phyloP scores from a whole-genome alignment of 2,797 vertebrate species.

The Crypturellus tataupa region DNA sequence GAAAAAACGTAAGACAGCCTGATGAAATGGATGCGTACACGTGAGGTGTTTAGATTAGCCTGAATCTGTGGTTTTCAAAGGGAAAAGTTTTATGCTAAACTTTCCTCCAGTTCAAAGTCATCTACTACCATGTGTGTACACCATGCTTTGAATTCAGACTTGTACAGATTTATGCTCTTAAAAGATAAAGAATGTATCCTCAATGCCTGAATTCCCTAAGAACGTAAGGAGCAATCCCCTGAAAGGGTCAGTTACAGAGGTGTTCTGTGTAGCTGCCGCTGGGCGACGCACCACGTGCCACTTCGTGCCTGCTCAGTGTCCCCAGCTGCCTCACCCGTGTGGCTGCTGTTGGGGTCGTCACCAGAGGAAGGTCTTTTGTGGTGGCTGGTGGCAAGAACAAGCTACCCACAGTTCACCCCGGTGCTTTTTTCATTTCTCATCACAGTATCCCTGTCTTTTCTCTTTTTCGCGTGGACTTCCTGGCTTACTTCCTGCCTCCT shows the following conservation, averaged over 20 bases:
- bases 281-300: rapidly evolving
- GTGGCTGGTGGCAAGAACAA: not conserved
- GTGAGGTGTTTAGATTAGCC: not conserved
- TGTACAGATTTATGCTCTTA: not conserved
- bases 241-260: not conserved
- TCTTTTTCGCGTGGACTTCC: not conserved
- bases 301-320: too few relatives aligned
- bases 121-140: not conserved
- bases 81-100: not conserved
- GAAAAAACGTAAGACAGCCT: not conserved
- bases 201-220: not conserved
- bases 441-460: not conserved
- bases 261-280: not conserved
- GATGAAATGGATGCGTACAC: not conserved
- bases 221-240: not conserved
- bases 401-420: not conserved
- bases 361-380: rapidly evolving
- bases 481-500: not conserved
- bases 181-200: not conserved
- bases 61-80: not conserved
- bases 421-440: not conserved
- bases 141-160: not conserved
- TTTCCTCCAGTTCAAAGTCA: conserved; percentile 14
- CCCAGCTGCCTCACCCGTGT: not conserved
- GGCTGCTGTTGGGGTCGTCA: rapidly evolving